Evolutionary conservation across 2,797 vertebrate genomes (phyloP).

Genomic region (Alauda arvensis): DNA sequence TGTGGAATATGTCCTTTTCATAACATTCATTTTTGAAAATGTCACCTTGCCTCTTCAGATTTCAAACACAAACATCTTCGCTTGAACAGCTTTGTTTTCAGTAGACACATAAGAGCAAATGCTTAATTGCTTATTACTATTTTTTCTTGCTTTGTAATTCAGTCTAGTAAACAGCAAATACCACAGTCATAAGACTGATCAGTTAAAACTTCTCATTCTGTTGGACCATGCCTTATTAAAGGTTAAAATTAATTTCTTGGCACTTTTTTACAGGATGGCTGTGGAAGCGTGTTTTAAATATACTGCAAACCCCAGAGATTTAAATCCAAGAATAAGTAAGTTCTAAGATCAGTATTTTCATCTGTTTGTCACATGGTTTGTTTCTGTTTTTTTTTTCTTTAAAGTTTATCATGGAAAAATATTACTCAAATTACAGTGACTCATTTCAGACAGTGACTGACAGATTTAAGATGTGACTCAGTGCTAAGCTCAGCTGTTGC

Average conservation of each 20-base stretch:
- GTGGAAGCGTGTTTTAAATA: slow-evolving; percentile 89
- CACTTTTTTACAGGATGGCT: slow-evolving; percentile 78
- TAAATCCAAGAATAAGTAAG: slow-evolving; percentile 87
- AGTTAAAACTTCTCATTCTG: not conserved
- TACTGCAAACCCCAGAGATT: slow-evolving; percentile 78
- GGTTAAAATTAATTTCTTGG: slow-evolving; percentile 19
- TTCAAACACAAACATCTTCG: not conserved
- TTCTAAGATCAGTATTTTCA: slow-evolving; percentile 13
- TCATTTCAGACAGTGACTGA: not conserved
- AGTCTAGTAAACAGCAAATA: not conserved
- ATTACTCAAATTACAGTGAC: not conserved
- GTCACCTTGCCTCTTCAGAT: not conserved
- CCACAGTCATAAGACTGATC: not conserved
- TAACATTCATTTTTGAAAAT: not conserved
- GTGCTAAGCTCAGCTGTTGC: not conserved
- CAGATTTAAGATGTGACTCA: not conserved
- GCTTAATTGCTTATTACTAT: not conserved
- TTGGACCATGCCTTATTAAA: not conserved
- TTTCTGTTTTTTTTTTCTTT: not conserved
- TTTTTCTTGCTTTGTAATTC: not conserved
- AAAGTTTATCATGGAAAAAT: not conserved
- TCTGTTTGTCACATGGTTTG: not conserved
- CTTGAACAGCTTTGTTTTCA: not conserved
- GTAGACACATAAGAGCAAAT: not conserved
- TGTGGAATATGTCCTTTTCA: not conserved